Percentiles rank a stretch among this genome's conserved stretches.
Evolutionary conservation across 2,888 invertebrate species (phyloP).

Genomic region (Habrosyne pyritoides): DNA sequence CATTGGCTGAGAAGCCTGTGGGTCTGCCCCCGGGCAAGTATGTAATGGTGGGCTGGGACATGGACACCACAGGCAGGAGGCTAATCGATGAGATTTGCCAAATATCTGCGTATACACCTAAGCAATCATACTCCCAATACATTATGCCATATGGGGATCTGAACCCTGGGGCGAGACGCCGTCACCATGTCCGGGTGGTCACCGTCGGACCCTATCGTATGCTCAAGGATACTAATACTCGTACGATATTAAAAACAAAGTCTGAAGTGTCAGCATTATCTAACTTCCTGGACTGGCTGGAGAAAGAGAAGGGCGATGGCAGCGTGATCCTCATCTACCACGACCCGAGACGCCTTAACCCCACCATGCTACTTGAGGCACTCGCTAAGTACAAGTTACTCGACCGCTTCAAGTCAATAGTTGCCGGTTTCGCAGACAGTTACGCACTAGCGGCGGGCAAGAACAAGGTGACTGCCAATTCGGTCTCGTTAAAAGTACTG

Average conservation of each 20-base stretch:
- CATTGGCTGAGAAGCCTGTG: constrained; percentile 74
- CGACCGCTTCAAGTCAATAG: constrained; percentile 87
- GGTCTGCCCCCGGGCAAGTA: constrained; percentile 88
- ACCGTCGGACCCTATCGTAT: constrained; percentile 92
- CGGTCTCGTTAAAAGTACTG: constrained; percentile 85
- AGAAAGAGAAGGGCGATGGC: constrained; percentile 82
- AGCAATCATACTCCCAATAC: constrained; percentile 90
- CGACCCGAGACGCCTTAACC: constrained; percentile 84
- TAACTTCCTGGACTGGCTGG: constrained; percentile 86
- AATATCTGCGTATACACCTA: constrained; percentile 90
- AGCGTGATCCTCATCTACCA: constrained; percentile 86
- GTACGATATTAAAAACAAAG: constrained; percentile 88
- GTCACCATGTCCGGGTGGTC: constrained; percentile 91
- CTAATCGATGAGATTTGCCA: constrained; percentile 94
- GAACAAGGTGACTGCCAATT: constrained; percentile 85
- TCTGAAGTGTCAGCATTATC: constrained; percentile 86
- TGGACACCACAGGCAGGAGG: constrained; percentile 93
- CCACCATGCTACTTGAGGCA: constrained; percentile 85
- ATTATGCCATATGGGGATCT: constrained; percentile 94
- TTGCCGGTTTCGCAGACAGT: constrained; percentile 89
- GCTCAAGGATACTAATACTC: constrained; percentile 90
- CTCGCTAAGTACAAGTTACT: constrained; percentile 85
- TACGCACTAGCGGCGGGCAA: constrained; percentile 87
- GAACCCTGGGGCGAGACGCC: constrained; percentile 88
- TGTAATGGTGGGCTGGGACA: constrained; percentile 91